A percentile compares a stretch with the other conserved stretches of the same genome.
Conservation (phyloP, 2,113 vertebrate genomes). For the Zapornia atra region DNA sequence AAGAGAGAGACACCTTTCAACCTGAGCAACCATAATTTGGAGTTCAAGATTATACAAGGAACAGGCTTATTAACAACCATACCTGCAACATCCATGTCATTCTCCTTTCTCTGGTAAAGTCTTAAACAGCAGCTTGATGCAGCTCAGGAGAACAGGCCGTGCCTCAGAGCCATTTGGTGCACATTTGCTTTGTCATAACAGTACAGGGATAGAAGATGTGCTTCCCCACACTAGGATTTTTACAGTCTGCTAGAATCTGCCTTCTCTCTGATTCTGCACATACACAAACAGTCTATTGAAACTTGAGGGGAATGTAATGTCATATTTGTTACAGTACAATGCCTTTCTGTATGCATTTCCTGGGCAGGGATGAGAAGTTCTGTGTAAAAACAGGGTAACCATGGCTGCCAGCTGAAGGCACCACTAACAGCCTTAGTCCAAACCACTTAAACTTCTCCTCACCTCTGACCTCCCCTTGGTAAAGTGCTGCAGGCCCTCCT, state of each 20-base stretch:
- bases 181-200: background rate
- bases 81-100: background rate
- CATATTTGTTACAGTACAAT: background rate
- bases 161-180: background rate
- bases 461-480: background rate
- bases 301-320: background rate
- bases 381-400: background rate
- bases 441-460: background rate
- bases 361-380: background rate
- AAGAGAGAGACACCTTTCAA: background rate
- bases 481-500: background rate
- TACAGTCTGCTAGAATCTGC: background rate
- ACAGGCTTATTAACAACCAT: background rate
- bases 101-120: background rate
- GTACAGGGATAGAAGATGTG: background rate
- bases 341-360: background rate
- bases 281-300: background rate
- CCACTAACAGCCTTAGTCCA: background rate
- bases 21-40: background rate
- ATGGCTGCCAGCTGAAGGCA: background rate
- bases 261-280: background rate
- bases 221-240: background rate
- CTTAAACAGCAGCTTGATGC: background rate
- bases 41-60: background rate
- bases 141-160: background rate